Evolutionary conservation across 2,113 vertebrate species (phyloP).

Genomic region (Isichthys henryi): DNA sequence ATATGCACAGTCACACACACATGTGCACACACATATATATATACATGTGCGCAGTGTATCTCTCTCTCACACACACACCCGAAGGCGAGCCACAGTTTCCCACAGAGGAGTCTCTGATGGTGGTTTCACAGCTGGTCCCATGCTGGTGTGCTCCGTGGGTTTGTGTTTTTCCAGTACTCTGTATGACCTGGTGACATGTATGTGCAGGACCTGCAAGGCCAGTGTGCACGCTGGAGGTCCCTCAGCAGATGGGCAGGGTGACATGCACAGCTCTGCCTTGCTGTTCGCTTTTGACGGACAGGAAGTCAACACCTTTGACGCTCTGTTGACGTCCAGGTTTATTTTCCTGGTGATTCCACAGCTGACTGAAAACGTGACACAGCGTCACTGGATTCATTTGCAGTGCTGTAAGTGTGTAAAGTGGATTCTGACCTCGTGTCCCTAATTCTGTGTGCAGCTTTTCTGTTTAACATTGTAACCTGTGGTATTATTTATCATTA

Average conservation of each 20-base stretch:
- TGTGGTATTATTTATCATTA: not conserved
- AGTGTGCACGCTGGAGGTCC: not conserved
- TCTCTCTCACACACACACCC: not conserved
- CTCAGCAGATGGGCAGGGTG: not conserved
- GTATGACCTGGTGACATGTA: not conserved
- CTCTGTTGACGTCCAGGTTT: not conserved
- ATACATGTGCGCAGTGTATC: too few relatives aligned
- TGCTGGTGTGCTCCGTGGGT: not conserved
- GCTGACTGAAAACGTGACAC: not conserved
- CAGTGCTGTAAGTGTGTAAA: not conserved
- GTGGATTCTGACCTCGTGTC: not conserved
- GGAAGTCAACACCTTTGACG: not conserved
- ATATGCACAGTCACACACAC: not conserved
- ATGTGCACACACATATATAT: too few relatives aligned
- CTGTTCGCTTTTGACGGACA: not conserved
- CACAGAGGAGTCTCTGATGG: not conserved
- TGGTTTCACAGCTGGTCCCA: not conserved
- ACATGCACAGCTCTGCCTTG: not conserved
- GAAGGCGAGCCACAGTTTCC: not conserved
- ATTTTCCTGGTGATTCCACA: not conserved
- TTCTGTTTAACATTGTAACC: slow-evolving; percentile 1
- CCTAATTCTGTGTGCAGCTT: not conserved
- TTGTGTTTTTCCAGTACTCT: not conserved
- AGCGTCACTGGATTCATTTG: not conserved
- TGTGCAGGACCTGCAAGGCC: not conserved